Evolutionary conservation across 2,113 vertebrate genomes (phyloP).

Genomic region (Epinephelus fuscoguttatus): DNA sequence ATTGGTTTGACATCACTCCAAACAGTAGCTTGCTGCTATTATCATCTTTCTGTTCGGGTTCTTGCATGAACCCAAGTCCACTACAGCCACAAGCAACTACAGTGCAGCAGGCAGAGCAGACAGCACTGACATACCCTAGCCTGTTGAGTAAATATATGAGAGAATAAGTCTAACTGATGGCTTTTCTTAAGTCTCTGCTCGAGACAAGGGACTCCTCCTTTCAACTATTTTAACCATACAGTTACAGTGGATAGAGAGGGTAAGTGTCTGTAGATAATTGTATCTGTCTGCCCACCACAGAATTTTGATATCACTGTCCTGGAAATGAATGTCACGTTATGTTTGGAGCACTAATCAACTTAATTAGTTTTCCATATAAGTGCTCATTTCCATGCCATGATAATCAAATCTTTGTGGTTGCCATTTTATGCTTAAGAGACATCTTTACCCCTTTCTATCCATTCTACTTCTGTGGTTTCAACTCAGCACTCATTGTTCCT

Average conservation of each 20-base stretch:
- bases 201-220: conserved; percentile 19
- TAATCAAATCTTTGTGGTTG: conserved; percentile 5
- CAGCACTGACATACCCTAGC: conserved; percentile 31
- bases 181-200: conserved; percentile 50
- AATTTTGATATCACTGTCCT: conserved; percentile 5
- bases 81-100: conserved; percentile 37
- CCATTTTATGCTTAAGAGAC: conserved; percentile 1
- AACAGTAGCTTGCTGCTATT: conserved; percentile 59
- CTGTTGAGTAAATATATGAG: conserved; percentile 52
- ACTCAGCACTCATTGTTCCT: background rate
- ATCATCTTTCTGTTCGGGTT: conserved; percentile 44
- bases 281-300: background rate
- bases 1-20: conserved; percentile 67
- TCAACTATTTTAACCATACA: background rate
- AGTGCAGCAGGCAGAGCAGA: conserved; percentile 32
- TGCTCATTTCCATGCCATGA: conserved; percentile 18
- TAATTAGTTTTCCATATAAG: conserved; percentile 6
- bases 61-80: conserved; percentile 48
- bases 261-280: conserved; percentile 2
- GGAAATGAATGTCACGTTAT: background rate
- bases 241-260: conserved; percentile 27
- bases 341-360: background rate
- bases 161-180: conserved; percentile 52
- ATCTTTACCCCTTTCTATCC: conserved; percentile 4
- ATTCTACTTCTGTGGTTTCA: conserved; percentile 26